A percentile compares a stretch with the other conserved stretches of the same genome.
Evolutionary conservation across 2,113 vertebrate species (phyloP).

Genomic region (Pomatostomus ruficeps): DNA sequence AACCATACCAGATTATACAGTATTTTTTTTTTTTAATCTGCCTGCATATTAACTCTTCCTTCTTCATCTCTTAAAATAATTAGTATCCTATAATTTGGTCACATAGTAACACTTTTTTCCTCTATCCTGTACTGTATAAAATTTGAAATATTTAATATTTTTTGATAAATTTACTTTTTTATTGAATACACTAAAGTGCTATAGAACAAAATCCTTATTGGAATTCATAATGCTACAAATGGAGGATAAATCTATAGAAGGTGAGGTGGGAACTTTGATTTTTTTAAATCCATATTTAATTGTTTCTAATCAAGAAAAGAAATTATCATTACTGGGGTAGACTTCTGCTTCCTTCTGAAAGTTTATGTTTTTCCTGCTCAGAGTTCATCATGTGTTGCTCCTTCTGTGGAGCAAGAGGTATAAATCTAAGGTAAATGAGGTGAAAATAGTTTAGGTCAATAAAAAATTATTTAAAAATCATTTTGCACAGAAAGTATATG

Average conservation of each 20-base stretch:
- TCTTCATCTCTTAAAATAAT: neutral
- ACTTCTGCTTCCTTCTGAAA: neutral
- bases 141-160: neutral
- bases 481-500: neutral
- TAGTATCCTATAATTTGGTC: neutral
- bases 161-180: neutral
- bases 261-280: neutral
- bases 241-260: neutral
- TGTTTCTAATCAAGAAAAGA: neutral
- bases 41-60: neutral
- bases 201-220: neutral
- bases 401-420: neutral
- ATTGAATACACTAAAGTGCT: neutral
- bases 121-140: neutral
- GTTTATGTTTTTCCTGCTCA: neutral
- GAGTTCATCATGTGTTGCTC: neutral
- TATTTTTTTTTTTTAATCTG: neutral
- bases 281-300: neutral
- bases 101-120: neutral
- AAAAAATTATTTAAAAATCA: neutral
- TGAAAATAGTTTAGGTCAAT: neutral
- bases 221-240: neutral
- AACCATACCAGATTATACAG: neutral
- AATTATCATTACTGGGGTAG: neutral
- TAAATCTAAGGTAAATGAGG: neutral